These are phyloP conservation scores for Nomada ruficornis DNA, from an alignment of 2,888 invertebrate genomes.

Conservation along the genomic window DNA sequence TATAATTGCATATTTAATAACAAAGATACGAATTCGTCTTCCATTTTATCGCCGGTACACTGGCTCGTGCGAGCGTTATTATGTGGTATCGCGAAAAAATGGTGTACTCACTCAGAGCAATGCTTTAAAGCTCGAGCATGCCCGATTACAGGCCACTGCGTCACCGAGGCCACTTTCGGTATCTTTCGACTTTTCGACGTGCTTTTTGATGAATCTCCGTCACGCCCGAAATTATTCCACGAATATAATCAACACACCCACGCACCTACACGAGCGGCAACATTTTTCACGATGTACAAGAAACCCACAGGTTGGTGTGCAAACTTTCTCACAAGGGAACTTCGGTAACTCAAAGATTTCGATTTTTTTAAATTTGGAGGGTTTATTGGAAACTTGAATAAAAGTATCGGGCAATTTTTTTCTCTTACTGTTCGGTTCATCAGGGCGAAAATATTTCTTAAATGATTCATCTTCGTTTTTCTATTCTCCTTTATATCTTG, in stretches of 20 bases:
- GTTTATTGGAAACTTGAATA: too few species aligned
- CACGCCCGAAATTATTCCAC: constrained; percentile 15
- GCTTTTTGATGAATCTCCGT: neutral
- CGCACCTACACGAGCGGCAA: neutral
- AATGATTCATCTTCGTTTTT: too few species aligned
- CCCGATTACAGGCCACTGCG: constrained; percentile 44
- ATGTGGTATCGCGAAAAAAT: constrained; percentile 12
- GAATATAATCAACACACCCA: neutral
- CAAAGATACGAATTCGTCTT: neutral
- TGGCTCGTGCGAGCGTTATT: neutral
- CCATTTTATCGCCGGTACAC: constrained; percentile 4
- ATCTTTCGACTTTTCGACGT: constrained; percentile 14
- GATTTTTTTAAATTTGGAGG: too few species aligned
- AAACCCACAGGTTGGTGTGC: neutral
- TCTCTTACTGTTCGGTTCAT: too few species aligned
- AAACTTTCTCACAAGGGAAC: too few species aligned
- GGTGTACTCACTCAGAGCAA: neutral
- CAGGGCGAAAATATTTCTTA: too few species aligned
- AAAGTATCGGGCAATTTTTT: too few species aligned
- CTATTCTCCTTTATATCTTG: too few species aligned
- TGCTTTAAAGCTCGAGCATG: constrained; percentile 33
- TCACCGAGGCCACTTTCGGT: constrained; percentile 28
- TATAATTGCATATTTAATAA: constrained; percentile 12
- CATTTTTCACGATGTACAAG: neutral
- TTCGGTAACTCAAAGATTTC: too few species aligned